Base-by-base conservation (phyloP, 2,888 invertebrate genomes). In the Stegana nigrithorax region DNA sequence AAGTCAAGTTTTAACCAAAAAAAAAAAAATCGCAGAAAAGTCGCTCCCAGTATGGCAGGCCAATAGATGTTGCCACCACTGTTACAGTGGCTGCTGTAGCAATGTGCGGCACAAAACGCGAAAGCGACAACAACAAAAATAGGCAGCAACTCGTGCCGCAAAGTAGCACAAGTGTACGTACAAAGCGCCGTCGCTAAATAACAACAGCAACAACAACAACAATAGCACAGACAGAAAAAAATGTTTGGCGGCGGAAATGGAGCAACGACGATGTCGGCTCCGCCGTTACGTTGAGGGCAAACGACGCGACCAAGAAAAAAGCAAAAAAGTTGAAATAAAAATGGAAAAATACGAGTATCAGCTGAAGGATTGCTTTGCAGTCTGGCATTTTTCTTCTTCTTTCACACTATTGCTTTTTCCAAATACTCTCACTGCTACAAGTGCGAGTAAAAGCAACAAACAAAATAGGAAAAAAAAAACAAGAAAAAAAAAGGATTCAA, bases 201-300 rank as follows among this genome's bases (percentile, higher is more conserved):
- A n/a, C n/a, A n/a, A n/a, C n/a, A n/a, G n/a, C n/a, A n/a, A n/a
- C n/a, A n/a, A n/a, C n/a, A n/a, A n/a, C n/a, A 10, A 17, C 39
- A 39, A 39, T 6, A 29, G 29, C 6, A 10, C 10, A 10, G 29
- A 29, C 10, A 10, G 10, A 10, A 29, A 10, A 29, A 10, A 29
- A 7, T 6, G 29, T 29, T 29, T 39, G 14, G 39, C 7, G 19
- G 21, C 53, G 53, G 53, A 55, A 55, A 55, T 55, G 53, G 53
- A 36, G 53, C 53, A 55, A 36, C 32, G 27, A 27, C 51, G 27
- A 50, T 27, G 50, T 26, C 26, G 50, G 27, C 51, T 17, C n/a
- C 25, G 50, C 14, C 25, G 45, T 12, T 17, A 45, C 8, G 5
- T 7, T 45, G 19, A 45, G 21, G 21, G 4, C 10, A 8, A 32